Base-by-base conservation (phyloP, 2,888 invertebrate genomes). In the Yponomeuta sedellus region DNA sequence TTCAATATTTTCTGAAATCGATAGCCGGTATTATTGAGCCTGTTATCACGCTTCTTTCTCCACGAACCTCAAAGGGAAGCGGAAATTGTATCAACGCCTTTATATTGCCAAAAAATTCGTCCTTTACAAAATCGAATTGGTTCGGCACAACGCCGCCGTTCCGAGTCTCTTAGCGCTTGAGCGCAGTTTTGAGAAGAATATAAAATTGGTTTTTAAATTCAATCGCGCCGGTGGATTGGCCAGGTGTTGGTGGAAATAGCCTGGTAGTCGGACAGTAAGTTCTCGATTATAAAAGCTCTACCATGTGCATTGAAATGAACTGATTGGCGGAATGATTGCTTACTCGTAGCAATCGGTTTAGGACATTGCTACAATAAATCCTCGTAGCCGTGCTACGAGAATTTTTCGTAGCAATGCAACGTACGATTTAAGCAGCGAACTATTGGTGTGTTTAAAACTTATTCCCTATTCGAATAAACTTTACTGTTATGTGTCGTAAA, bases 141-240 rank as follows among this genome's bases (percentile, higher is more conserved):
- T 52, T 52, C 44, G 16, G 44, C 16, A 52, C 12, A 52, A 5
- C 44, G 16, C 44, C 44, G 44, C 44, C 34, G 44, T 16, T 16
- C 44, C 44, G 44, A 34, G 44, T 52, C 44, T 52, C 44, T 52
- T 52, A 52, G 44, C 44, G 44, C 44, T 34, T 4, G 44, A 16
- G 44, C 44, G 44, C 16, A 52, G 16, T 16, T 52, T 52, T 52
- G 44, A 52, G 44, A 52, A 52, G 44, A 52, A 52, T 52, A 52
- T 52, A 52, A 12, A 52, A 52, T 52, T 52, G 44, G 16, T 52
- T 52, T 52, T 52, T 52, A 52, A 52, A 52, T 52, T 52, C 44
- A 16, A 52, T 52, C 44, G 44, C 44, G 16, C 44, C 16, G 44
- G 44, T 16, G 44, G 44, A 52, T 52, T 6, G 16, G 16, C 44